These are phyloP conservation scores for Acanthacorydalis orientalis DNA, from an alignment of 2,888 invertebrate genomes.

Conservation along the genomic window DNA sequence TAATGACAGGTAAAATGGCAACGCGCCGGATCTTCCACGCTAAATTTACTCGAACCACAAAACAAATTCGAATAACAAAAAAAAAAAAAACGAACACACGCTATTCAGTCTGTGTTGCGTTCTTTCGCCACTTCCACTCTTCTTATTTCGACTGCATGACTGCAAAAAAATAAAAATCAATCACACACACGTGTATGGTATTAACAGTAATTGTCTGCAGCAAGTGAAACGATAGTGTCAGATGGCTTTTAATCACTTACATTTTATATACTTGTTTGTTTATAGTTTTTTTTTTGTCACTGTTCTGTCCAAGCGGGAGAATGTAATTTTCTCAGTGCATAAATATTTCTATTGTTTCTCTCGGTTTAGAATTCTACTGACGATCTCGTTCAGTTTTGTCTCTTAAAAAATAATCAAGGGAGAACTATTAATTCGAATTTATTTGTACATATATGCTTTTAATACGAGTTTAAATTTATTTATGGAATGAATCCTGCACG, in stretches of 20 bases:
- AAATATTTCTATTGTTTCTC: too few species aligned
- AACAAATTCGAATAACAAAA: too few species aligned
- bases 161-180: slow-evolving; percentile 7
- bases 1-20: slow-evolving; percentile 9
- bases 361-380: too few species aligned
- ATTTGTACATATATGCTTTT: too few species aligned
- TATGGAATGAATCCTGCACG: slow-evolving; percentile 13
- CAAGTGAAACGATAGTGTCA: slow-evolving; percentile 26
- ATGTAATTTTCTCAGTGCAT: slow-evolving; percentile 9
- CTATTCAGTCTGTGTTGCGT: background rate
- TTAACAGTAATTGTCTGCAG: slow-evolving; percentile 47
- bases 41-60: background rate
- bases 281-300: slow-evolving; percentile 7
- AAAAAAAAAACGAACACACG: too few species aligned
- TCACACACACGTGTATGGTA: slow-evolving; percentile 15
- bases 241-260: slow-evolving; percentile 8
- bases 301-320: slow-evolving; percentile 4
- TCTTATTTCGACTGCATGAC: slow-evolving; percentile 26
- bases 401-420: too few species aligned
- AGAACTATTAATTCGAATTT: too few species aligned
- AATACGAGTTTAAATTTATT: slow-evolving; percentile 2
- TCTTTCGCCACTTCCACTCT: background rate
- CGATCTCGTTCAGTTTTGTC: too few species aligned
- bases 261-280: slow-evolving; percentile 9
- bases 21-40: slow-evolving; percentile 1